phyloP scores from a whole-genome alignment of 2,113 vertebrate genomes.

The Pteronura brasiliensis region DNA sequence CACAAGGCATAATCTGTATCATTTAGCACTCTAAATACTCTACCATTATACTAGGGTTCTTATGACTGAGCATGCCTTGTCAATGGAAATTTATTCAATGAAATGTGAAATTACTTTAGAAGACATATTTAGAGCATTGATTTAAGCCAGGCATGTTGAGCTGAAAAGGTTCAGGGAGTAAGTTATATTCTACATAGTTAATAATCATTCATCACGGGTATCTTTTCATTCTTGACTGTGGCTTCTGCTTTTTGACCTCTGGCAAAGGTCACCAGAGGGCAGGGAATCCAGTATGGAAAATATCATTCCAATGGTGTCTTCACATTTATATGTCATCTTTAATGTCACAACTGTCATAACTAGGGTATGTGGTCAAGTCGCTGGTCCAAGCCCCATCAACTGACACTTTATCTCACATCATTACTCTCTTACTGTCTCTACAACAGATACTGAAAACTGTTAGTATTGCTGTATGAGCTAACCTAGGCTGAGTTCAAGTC shows the following conservation, averaged over 20 bases:
- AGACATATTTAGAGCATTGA: slow-evolving; percentile 21
- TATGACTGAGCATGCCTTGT: not conserved
- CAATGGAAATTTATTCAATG: slow-evolving; percentile 31
- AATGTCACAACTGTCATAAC: not conserved
- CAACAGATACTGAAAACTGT: not conserved
- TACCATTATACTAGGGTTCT: not conserved
- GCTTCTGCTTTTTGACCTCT: not conserved
- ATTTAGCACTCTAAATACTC: slow-evolving; percentile 23
- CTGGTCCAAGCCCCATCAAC: not conserved
- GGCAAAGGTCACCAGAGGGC: not conserved
- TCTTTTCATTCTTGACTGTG: not conserved
- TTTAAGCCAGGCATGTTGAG: not conserved
- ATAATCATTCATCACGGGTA: not conserved
- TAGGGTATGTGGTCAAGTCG: not conserved
- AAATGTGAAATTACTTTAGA: slow-evolving; percentile 53
- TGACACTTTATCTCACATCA: not conserved
- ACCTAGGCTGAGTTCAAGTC: not conserved
- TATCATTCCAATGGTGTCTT: not conserved
- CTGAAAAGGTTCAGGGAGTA: not conserved
- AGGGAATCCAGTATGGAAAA: not conserved
- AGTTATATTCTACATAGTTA: not conserved
- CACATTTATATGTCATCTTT: not conserved
- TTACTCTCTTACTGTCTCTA: not conserved
- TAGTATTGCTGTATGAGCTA: not conserved
- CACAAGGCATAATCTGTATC: slow-evolving; percentile 43